These are phyloP conservation scores for Callithrix jacchus DNA, from an alignment of 2,113 vertebrate species.

Conservation along the genomic window DNA sequence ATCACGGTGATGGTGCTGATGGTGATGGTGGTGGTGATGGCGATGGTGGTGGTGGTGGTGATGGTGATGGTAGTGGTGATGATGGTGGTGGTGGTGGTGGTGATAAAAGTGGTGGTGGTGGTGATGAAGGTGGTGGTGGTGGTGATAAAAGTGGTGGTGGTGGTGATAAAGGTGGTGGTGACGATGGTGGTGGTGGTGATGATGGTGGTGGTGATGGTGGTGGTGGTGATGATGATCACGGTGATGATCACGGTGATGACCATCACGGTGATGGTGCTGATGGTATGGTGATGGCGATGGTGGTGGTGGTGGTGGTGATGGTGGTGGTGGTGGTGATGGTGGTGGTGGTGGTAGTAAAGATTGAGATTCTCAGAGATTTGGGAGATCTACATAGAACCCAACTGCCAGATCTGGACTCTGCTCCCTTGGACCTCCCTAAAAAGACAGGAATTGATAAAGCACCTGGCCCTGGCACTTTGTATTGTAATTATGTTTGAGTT, in stretches of 20 bases:
- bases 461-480: neutral
- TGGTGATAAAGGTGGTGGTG: no score
- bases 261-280: no score
- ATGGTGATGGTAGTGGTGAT: rapidly evolving
- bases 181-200: no score
- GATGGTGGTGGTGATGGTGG: no score
- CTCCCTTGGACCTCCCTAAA: neutral
- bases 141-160: rapidly evolving
- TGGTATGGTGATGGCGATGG: no score
- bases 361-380: neutral
- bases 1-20: no score
- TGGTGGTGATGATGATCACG: no score
- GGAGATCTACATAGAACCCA: neutral
- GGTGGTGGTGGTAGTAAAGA: rapidly evolving
- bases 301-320: no score
- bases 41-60: no score
- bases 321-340: no score
- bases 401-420: neutral
- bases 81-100: no score
- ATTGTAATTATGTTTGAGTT: neutral
- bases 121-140: rapidly evolving
- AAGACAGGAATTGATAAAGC: neutral
- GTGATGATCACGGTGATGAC: no score
- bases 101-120: rapidly evolving
- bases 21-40: rapidly evolving